Conservation (phyloP, 2,888 invertebrate genomes). For the Hymenopus coronatus region DNA sequence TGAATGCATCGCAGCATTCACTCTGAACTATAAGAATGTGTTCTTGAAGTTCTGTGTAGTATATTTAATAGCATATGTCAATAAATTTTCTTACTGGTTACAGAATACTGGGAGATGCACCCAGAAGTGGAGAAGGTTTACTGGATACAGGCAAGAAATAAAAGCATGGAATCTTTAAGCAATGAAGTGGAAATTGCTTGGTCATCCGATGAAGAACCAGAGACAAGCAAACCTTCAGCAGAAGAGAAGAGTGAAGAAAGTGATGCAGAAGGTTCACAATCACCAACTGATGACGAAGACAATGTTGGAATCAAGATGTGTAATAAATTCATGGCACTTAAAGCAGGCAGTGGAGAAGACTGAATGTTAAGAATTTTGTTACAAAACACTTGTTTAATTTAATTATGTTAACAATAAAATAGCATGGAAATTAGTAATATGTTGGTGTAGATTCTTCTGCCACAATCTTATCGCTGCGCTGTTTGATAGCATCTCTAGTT, state of each 20-base stretch:
- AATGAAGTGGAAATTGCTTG: conserved; percentile 28
- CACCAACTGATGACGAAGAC: conserved; percentile 39
- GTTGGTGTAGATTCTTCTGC: not conserved
- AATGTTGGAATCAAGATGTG: conserved; percentile 36
- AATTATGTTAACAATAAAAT: not conserved
- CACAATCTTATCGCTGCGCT: not conserved
- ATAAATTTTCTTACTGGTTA: not conserved
- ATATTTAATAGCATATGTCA: too few relatives aligned
- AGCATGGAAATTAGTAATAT: not conserved
- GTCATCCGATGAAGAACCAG: conserved; percentile 35
- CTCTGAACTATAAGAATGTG: too few relatives aligned
- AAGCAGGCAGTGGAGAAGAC: not conserved
- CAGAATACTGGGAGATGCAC: conserved; percentile 61
- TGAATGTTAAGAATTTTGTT: not conserved
- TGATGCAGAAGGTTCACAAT: conserved; percentile 35
- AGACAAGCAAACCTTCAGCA: conserved; percentile 15
- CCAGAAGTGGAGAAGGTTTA: conserved; percentile 61
- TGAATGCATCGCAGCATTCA: too few relatives aligned
- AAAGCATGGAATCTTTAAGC: conserved; percentile 31
- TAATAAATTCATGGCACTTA: conserved; percentile 35
- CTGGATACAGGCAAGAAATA: conserved; percentile 64
- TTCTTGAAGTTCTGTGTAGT: too few relatives aligned
- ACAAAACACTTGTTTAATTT: not conserved
- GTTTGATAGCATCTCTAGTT: not conserved
- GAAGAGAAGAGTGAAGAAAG: conserved; percentile 34